Base-by-base conservation (phyloP, 23 tunicate species). In the Trididemnum miniatum region DNA sequence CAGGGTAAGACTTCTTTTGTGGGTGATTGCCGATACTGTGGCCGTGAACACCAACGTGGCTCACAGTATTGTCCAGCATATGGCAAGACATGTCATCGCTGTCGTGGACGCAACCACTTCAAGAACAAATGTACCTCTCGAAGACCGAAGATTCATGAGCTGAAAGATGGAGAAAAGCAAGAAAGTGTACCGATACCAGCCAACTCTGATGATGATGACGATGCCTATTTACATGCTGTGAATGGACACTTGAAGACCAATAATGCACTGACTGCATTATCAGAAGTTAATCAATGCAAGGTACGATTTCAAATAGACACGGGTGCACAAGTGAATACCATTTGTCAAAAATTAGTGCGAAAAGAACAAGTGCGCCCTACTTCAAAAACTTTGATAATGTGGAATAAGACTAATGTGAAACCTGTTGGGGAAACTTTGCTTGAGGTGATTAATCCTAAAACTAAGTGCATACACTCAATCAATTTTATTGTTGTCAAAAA, bases 301-400 rank as follows among this genome's bases (percentile, higher is more conserved):
- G 71, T 78, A 30, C 44, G 71, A 15, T 78, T 78, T 33, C 82
- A 78, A 59, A 54, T 78, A 5, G 82, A 78, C 27, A 78, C 57
- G 24, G 82, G 71, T 57, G 82, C 71, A 29, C 57, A 78, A 22
- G 82, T 78, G 24, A 78, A 59, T 28, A 29, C 82, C 7, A 78
- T 78, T 54, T 78, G 82, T 31, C 80, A 75, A 31, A 4, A 25
- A 7, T 75, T 12, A 37, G 80, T 75, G 38, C 63, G 80, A 4
- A 75, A 40, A 75, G 28, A 75, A 12, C 80, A 75, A 75, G 80
- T 75, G 20, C 22, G 39, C 2, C 80, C 63, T 4, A 40, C 62
- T 2, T 3, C 60, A 24, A 75, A 75, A 49, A 75, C 38, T 3
- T 75, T 75, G 32, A 39, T 75, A 3, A 39, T 39, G 63, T 75